Base-by-base conservation (phyloP, 2,888 invertebrate genomes). In the Latheticus oryzae region DNA sequence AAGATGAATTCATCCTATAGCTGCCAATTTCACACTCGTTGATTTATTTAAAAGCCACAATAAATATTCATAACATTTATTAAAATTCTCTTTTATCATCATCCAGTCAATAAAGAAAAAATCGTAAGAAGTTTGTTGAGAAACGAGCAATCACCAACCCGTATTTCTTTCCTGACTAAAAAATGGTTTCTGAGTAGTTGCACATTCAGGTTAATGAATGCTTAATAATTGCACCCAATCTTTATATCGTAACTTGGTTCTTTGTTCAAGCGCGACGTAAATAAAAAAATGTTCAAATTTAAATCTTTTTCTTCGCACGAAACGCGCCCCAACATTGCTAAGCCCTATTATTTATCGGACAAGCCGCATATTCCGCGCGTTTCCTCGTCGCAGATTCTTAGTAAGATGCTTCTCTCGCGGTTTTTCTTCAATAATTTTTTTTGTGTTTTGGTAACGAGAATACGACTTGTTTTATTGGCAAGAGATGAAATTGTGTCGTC, bases 281-380 rank as follows among this genome's bases (percentile, higher is more conserved):
- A 11, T 28, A 8, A 28, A 3, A 11, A 11, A 11, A 11, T 28
- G 3, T 28, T 28, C 28, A 37, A 37, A 8, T 15, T 37, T 37
- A 43, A 43, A 17, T 43, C 8, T 43, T 43, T 45, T 45, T 45
- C 11, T 8, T 19, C 19, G 15, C 17, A 45, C 28, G 11, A 38
- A 38, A 23, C 23, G 12, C 19, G 33, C 15, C n/a, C 11, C 35
- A 50, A 50, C 50, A 50, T 17, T 50, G 24, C 37, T 16, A 24
- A 30, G 9, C 28, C 32, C 45, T 28, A 54, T 54, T 37, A 52
- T 52, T 52, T 52, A 52, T 52, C 45, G 45, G 11, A 5, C 35
- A 15, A 59, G 62, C 58, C 52, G 66, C 66, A 66, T 66, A 63
- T 59, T 65, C 62, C 51, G 66, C 62, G 62, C 30, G 63, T 61